Evolutionary conservation across 1,140 invertebrate species (phyloP).

Genomic region (Lepidostoma basale): DNA sequence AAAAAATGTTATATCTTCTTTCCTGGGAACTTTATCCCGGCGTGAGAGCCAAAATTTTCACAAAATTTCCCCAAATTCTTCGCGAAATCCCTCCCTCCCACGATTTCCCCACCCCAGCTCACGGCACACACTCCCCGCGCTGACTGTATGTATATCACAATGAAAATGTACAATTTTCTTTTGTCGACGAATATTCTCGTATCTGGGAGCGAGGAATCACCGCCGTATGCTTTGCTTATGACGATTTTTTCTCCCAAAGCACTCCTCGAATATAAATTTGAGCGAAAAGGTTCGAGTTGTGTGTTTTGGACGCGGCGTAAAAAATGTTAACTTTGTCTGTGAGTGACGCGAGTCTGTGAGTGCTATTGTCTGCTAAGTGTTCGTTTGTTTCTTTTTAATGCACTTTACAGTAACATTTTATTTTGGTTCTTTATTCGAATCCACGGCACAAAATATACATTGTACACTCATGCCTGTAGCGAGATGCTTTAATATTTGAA

Average conservation of each 20-base stretch:
- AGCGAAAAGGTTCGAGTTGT: slow-evolving; percentile 25
- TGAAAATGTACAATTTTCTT: slow-evolving; percentile 30
- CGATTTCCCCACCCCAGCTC: background rate
- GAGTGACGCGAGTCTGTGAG: background rate
- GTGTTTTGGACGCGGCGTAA: slow-evolving; percentile 20
- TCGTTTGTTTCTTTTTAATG: slow-evolving; percentile 8
- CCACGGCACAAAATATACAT: no score
- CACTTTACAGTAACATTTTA: no score
- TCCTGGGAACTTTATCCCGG: slow-evolving; percentile 3
- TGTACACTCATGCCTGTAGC: no score
- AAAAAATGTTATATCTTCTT: slow-evolving; percentile 13
- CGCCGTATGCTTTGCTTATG: slow-evolving; percentile 20
- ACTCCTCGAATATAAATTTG: slow-evolving; percentile 28
- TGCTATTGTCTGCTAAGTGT: slow-evolving; percentile 9
- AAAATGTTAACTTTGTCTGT: slow-evolving; percentile 18
- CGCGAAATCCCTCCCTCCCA: background rate
- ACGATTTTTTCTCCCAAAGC: slow-evolving; percentile 16
- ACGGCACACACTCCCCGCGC: background rate
- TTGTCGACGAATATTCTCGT: slow-evolving; percentile 19
- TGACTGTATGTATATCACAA: slow-evolving; percentile 6
- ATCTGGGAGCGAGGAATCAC: slow-evolving; percentile 6
- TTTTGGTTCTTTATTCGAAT: no score
- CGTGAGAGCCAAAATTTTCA: slow-evolving; percentile 5
- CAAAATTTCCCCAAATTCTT: background rate
- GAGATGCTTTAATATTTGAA: no score